These are phyloP conservation scores for Lasioglossum oenotherae DNA, from an alignment of 2,888 invertebrate genomes.

Conservation along the genomic window DNA sequence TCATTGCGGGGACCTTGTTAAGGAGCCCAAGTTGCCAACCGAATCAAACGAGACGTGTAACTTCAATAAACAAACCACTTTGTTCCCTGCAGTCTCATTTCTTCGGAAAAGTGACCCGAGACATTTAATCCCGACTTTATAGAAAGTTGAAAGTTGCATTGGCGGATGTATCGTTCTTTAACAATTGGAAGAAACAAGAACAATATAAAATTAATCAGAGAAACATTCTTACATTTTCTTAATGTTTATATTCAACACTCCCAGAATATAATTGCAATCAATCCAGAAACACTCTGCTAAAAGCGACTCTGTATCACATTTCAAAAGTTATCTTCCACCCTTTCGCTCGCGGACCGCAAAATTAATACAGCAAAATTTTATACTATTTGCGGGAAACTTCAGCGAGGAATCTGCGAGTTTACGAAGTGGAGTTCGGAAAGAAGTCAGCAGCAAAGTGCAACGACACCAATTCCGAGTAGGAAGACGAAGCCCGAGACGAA, in stretches of 20 bases:
- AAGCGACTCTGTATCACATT: not conserved
- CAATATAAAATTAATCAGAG: too few species aligned
- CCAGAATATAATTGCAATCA: too few species aligned
- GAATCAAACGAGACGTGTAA: not conserved
- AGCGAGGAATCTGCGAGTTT: not conserved
- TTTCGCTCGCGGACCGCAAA: not conserved
- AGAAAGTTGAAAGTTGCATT: too few species aligned
- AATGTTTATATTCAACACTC: too few species aligned
- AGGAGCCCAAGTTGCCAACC: not conserved
- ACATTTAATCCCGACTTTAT: not conserved
- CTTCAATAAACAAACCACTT: not conserved
- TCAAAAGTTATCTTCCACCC: not conserved
- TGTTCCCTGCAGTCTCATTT: not conserved
- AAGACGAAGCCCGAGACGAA: slow-evolving; percentile 42
- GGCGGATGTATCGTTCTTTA: too few species aligned
- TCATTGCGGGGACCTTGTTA: not conserved
- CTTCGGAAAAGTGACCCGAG: not conserved
- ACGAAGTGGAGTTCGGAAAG: slow-evolving; percentile 10
- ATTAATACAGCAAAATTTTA: not conserved
- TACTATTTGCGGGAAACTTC: not conserved
- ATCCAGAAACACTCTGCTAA: too few species aligned
- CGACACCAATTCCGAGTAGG: slow-evolving; percentile 30
- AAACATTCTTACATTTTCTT: too few species aligned
- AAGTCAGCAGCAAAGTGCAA: slow-evolving; percentile 51
- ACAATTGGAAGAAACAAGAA: too few species aligned